Evolutionary conservation across 2,888 invertebrate species (phyloP).

Genomic region (Melangyna quadrimaculata): DNA sequence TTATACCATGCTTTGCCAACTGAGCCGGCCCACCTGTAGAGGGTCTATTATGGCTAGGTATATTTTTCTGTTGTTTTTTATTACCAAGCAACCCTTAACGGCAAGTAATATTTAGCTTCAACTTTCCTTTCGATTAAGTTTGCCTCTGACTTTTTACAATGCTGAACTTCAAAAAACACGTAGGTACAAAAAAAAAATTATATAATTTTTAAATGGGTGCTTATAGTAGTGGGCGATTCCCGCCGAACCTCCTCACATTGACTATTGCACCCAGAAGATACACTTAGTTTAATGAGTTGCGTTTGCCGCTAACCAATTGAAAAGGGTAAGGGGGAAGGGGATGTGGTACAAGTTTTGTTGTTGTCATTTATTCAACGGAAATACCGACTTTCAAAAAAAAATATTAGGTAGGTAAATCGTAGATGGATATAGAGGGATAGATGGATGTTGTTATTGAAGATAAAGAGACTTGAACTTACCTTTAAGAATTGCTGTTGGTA

Average conservation of each 20-base stretch:
- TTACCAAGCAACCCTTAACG: slow-evolving; percentile 12
- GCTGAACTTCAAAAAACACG: not conserved
- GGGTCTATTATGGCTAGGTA: not conserved
- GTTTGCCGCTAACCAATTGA: slow-evolving; percentile 24
- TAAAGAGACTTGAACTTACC: slow-evolving; percentile 13
- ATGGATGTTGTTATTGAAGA: not conserved
- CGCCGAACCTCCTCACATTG: not conserved
- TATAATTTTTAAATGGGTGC: not conserved
- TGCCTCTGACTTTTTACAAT: not conserved
- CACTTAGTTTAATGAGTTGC: slow-evolving; percentile 60
- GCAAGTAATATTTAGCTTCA: not conserved
- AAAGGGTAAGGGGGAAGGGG: not conserved
- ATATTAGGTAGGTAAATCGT: not conserved
- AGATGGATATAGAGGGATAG: not conserved
- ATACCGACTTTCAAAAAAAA: slow-evolving; percentile 25
- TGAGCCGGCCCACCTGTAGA: slow-evolving; percentile 22
- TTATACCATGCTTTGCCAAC: not conserved
- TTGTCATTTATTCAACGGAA: slow-evolving; percentile 12
- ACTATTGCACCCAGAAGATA: slow-evolving; percentile 17
- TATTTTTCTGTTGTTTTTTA: not conserved
- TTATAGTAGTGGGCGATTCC: not conserved
- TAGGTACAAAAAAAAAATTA: not conserved
- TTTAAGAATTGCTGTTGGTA: not conserved
- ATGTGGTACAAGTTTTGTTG: slow-evolving; percentile 1
- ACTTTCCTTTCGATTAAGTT: not conserved